Conservation (phyloP, 1,140 invertebrate genomes). For the Mactra quadrangularis region DNA sequence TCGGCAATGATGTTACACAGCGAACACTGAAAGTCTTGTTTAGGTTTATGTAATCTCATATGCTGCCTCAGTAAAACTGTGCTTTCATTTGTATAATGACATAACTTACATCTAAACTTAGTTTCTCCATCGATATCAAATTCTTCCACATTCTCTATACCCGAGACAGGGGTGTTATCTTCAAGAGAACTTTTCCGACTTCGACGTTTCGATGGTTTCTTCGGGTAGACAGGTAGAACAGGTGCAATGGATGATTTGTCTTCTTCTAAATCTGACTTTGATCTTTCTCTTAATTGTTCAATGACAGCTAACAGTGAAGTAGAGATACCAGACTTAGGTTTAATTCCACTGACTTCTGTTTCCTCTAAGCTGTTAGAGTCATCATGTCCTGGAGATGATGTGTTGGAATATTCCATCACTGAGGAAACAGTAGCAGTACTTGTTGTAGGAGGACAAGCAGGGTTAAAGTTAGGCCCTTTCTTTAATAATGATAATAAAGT, state of each 20-base stretch:
- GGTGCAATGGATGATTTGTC: too few species aligned
- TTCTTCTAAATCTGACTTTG: conserved; percentile 76
- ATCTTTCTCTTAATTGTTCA: conserved; percentile 81
- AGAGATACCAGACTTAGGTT: conserved; percentile 77
- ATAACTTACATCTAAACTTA: conserved; percentile 80
- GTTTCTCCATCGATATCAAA: conserved; percentile 70
- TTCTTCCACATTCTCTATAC: conserved; percentile 78
- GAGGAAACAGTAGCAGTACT: background rate
- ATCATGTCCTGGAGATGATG: conserved; percentile 48
- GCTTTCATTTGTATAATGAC: conserved; percentile 79
- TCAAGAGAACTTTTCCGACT: conserved; percentile 66
- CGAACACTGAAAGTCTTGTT: conserved; percentile 82
- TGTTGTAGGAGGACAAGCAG: conserved; percentile 64
- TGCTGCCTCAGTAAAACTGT: conserved; percentile 76
- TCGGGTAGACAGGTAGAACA: conserved; percentile 14
- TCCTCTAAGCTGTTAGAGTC: conserved; percentile 52
- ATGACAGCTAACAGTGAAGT: conserved; percentile 83
- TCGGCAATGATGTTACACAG: conserved; percentile 79
- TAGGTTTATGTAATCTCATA: conserved; percentile 81
- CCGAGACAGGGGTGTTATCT: conserved; percentile 64
- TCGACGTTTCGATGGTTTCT: conserved; percentile 64
- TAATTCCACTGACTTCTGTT: conserved; percentile 43
- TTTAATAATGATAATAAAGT: conserved; percentile 74
- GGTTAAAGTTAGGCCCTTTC: conserved; percentile 71
- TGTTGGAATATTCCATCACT: conserved; percentile 13